Evolutionary conservation across 2,797 vertebrate species (phyloP).

Genomic region (Emys orbicularis): DNA sequence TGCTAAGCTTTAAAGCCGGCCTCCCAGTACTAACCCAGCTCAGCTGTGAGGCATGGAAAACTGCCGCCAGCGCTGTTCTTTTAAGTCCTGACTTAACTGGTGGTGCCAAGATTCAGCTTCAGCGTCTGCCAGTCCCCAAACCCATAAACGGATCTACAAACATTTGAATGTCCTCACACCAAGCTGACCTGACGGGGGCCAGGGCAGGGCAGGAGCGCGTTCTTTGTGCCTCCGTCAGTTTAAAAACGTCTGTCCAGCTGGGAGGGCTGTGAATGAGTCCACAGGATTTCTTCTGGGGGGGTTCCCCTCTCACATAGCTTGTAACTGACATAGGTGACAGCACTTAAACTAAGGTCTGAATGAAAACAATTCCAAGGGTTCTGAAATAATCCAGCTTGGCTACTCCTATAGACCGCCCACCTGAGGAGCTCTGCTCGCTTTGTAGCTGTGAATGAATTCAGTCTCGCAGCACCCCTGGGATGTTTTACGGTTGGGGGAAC

Average conservation of each 20-base stretch:
- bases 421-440: conserved; percentile 30
- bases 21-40: conserved; percentile 24
- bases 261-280: conserved; percentile 52
- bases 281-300: conserved; percentile 65
- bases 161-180: conserved; percentile 56
- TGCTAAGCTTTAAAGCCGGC: not conserved
- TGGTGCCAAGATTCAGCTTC: conserved; percentile 68
- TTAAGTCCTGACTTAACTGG: conserved; percentile 55
- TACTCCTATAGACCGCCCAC: conserved; percentile 56
- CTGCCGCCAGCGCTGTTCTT: conserved; percentile 55
- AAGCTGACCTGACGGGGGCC: not conserved
- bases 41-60: conserved; percentile 30
- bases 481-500: conserved; percentile 74
- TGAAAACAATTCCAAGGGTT: conserved; percentile 34
- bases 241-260: conserved; percentile 27
- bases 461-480: conserved; percentile 55
- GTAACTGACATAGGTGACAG: conserved; percentile 73
- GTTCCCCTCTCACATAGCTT: conserved; percentile 62
- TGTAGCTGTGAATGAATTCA: conserved; percentile 34
- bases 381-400: conserved; percentile 22
- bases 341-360: conserved; percentile 49
- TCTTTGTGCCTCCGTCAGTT: conserved; percentile 37
- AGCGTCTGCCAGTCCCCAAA: conserved; percentile 64
- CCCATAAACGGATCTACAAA: conserved; percentile 62
- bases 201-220: conserved; percentile 15